Evolutionary conservation across 2,797 vertebrate genomes (phyloP).

Genomic region (Xenopus petersii): DNA sequence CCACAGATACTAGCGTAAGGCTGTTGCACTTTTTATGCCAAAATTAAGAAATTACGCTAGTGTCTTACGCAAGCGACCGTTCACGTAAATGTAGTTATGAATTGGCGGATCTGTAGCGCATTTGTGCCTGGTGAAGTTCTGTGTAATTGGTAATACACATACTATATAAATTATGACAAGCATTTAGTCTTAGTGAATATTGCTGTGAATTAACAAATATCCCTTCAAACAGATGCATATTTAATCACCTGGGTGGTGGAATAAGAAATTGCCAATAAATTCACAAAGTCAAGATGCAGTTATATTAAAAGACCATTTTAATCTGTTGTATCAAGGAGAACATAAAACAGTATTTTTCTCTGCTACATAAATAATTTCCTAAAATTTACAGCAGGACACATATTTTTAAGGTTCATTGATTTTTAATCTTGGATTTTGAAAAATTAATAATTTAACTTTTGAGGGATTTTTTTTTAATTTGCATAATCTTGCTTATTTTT

Average conservation of each 20-base stretch:
- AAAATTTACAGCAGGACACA: conserved; percentile 75
- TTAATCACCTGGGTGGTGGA: conserved; percentile 6
- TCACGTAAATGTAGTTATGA: too few relatives aligned
- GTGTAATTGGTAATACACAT: too few relatives aligned
- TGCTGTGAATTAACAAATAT: conserved; percentile 4
- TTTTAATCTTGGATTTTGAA: conserved; percentile 80
- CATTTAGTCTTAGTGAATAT: background rate
- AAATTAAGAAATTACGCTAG: too few relatives aligned
- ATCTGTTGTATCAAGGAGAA: conserved; percentile 66
- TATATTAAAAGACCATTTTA: conserved; percentile 63
- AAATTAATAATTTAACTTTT: conserved; percentile 84
- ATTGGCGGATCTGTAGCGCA: too few relatives aligned
- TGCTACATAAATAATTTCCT: conserved; percentile 75
- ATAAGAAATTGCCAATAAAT: conserved; percentile 1
- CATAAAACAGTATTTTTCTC: conserved; percentile 68
- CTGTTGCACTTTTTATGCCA: too few relatives aligned
- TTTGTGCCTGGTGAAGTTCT: too few relatives aligned
- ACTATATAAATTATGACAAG: too few relatives aligned
- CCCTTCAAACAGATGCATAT: conserved; percentile 5
- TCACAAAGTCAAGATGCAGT: conserved; percentile 15
- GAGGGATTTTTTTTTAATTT: conserved; percentile 1
- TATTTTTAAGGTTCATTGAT: conserved; percentile 86
- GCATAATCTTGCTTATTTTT: background rate
- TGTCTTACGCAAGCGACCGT: too few relatives aligned
- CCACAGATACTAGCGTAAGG: too few relatives aligned